Base-by-base conservation (phyloP, 1,140 invertebrate species). In the Mycetomoellerius zeteki region DNA sequence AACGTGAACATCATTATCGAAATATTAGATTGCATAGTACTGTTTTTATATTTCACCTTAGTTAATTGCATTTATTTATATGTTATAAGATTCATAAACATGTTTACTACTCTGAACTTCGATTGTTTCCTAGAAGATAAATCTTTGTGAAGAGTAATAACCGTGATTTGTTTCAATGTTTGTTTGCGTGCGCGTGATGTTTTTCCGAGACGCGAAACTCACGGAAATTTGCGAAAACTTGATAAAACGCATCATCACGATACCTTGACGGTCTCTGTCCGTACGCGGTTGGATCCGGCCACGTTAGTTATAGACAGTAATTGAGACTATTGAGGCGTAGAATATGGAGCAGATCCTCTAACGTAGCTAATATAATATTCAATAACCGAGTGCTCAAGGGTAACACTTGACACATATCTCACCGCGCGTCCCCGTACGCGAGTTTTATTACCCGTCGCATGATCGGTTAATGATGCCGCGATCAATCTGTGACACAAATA, bases 321-420 rank as follows among this genome's bases (percentile, higher is more conserved):
- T 73, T 73, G 80, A 84, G 37, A 84, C n/a, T 30, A 75, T 62
- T 58, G 54, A 84, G 54, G 54, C 54, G 56, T 84, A 60, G 69
- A 75, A 84, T 84, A 84, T 84, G n/a, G 80, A 60, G 54, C 80
- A 84, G 69, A 84, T 84, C 69, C 69, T 69, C 65, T 71, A 75
- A 84, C 54, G 19, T 75, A 14, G 24, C 69, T 75, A 47, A 84
- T 84, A 75, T 50, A 84, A 84, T 73, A 84, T 84, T 84, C 80
- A 60, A 73, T 84, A 82, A 58, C 65, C 50, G 16, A 43, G 24
- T 84, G 69, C 56, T 75, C 80, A 84, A 84, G 80, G 80, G 24
- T 84, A 84, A 84, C 69, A 75, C 80, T 84, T 84, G 80, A 84
- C 80, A 84, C 37, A 84, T 84, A 82, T 81, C 78, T 82, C 54